Base-by-base conservation (phyloP, 2,888 invertebrate genomes). In the Drosophila demipolita region DNA sequence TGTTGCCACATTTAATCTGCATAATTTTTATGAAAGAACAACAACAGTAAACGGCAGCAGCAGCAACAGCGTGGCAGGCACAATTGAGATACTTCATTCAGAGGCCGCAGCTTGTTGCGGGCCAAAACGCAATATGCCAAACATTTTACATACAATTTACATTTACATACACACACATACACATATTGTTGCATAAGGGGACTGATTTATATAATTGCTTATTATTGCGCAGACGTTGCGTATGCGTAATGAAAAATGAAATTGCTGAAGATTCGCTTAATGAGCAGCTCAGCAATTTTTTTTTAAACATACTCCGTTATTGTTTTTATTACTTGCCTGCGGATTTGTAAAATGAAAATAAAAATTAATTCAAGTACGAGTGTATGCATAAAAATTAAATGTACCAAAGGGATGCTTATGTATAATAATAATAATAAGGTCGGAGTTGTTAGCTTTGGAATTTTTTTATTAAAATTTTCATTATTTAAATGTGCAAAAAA, bases 1-100 rank as follows among this genome's bases (percentile, higher is more conserved):
- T 71, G 65, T 72, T 84, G 87, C 85, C 85, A 82, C 89, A 89
- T 87, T 87, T 85, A 89, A 85, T 85, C 85, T 85, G 87, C 85
- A 85, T 89, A 85, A 89, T 87, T 82, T 89, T 84, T 82, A 79
- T 84, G 80, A 77, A 76, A 59, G 52, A 66, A 42, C 49, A 73
- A 55, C 35, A 26, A 11, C 17, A 55, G 9, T 9, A 23, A 23
- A 17, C 54, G 23, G 32, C 50, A 32, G 20, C 12, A 3, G 20
- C 42, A 52, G 48, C 45, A 29, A 55, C 53, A 29, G n/a, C 23
- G 42, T 32, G 35, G 23, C 29, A 42, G 29, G 66, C 23, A 48
- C 59, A 63, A 69, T 66, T 71, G 54, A 36, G 59, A 42, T 48
- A 54, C 40, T 55, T 29, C 38, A 26, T 52, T 55, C 38, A 42